phyloP scores from a whole-genome alignment of 1,140 invertebrate species.

The Drosophila ambigua region DNA sequence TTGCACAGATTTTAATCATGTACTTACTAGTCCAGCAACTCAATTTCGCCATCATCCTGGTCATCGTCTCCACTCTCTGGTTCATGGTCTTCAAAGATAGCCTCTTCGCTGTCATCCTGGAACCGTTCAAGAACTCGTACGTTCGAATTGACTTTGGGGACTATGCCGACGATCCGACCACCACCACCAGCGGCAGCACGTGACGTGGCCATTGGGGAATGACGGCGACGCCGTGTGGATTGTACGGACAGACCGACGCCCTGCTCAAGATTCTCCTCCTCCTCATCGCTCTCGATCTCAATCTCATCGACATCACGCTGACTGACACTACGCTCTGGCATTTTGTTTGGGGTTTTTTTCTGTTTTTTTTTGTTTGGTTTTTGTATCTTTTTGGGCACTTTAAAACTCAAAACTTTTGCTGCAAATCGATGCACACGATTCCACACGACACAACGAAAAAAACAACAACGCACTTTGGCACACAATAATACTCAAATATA shows the following conservation, averaged over 20 bases:
- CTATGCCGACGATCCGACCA: constrained; percentile 18
- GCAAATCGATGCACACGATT: too few relatives aligned
- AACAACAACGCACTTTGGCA: constrained; percentile 5
- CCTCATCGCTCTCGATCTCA: constrained; percentile 78
- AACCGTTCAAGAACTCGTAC: constrained; percentile 54
- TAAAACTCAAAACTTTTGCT: background rate
- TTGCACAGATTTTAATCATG: background rate
- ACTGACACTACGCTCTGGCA: constrained; percentile 72
- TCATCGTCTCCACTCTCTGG: constrained; percentile 25
- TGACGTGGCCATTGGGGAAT: constrained; percentile 12
- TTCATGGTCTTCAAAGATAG: constrained; percentile 55
- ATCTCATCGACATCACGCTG: constrained; percentile 78
- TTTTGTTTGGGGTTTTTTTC: constrained; percentile 15
- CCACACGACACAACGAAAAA: background rate
- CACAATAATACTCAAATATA: constrained; percentile 9
- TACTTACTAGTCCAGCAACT: constrained; percentile 80
- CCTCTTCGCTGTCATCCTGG: constrained; percentile 43
- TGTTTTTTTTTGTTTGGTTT: too few relatives aligned
- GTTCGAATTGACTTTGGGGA: constrained; percentile 33
- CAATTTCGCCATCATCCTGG: constrained; percentile 72
- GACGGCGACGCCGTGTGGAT: constrained; percentile 47
- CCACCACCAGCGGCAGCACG: background rate
- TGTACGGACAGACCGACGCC: constrained; percentile 71
- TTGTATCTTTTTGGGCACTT: too few relatives aligned
- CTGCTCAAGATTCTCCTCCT: constrained; percentile 75